Evolutionary conservation across 2,113 vertebrate species (phyloP).

Genomic region (Ictalurus punctatus): DNA sequence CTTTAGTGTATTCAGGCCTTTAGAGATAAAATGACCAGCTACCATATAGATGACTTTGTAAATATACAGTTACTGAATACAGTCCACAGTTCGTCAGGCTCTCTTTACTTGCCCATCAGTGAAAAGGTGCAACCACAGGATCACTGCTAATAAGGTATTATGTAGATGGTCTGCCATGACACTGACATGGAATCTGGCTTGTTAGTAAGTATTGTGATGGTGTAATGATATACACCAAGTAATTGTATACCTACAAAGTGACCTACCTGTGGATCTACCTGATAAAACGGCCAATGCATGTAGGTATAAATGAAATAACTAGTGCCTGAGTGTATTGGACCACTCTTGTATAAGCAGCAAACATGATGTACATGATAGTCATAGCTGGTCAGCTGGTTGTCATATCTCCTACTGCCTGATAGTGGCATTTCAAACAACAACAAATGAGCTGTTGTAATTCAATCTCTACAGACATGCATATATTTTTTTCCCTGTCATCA

Average conservation of each 20-base stretch:
- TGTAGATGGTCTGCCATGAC: background rate
- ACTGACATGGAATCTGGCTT: background rate
- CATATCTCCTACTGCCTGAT: background rate
- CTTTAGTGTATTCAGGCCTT: conserved; percentile 29
- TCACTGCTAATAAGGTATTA: background rate
- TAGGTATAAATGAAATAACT: background rate
- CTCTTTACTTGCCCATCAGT: background rate
- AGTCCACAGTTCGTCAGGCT: background rate
- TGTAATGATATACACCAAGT: background rate
- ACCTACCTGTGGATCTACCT: background rate
- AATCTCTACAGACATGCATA: background rate
- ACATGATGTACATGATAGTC: background rate
- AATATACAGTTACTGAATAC: background rate
- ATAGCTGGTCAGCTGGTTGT: background rate
- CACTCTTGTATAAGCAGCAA: background rate
- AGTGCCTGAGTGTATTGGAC: background rate
- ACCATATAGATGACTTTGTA: background rate
- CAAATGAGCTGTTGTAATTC: background rate
- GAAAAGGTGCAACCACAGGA: background rate
- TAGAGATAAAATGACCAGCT: conserved; percentile 7
- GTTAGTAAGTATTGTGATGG: background rate
- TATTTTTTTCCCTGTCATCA: conserved; percentile 7
- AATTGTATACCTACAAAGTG: background rate
- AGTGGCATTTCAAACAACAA: background rate
- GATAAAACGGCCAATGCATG: background rate